Evolutionary conservation across 2,113 vertebrate species (phyloP).

Genomic region (Urocynchramus pylzowi): DNA sequence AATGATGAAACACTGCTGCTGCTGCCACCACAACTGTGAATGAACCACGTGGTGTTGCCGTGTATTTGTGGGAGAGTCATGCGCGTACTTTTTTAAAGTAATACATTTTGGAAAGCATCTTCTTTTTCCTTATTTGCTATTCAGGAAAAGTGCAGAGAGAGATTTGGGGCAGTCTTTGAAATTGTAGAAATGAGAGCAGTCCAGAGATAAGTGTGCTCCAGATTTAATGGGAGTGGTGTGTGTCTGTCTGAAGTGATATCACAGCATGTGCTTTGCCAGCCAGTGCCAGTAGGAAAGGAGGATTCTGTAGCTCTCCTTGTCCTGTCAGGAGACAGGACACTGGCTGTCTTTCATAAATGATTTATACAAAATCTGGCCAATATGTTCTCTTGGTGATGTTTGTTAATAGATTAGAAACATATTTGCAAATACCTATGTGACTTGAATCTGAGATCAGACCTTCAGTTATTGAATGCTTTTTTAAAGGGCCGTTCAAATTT

Average conservation of each 20-base stretch:
- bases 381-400: not conserved
- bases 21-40: not conserved
- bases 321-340: not conserved
- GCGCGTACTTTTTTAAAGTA: accelerated
- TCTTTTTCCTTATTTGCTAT: not conserved
- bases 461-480: not conserved
- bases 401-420: not conserved
- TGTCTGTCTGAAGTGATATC: not conserved
- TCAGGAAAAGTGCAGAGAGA: not conserved
- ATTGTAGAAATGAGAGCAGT: not conserved
- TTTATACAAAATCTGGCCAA: not conserved
- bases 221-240: not conserved
- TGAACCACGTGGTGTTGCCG: not conserved
- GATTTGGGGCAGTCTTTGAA: not conserved
- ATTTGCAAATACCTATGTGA: not conserved
- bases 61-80: not conserved
- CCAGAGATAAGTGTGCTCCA: not conserved
- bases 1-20: not conserved
- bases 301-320: not conserved
- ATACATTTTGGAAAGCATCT: not conserved
- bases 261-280: not conserved
- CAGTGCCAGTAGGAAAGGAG: not conserved
- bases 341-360: accelerated
- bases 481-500: not conserved
- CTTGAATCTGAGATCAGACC: not conserved